Percentiles rank a stretch among this genome's conserved stretches.
Conservation (phyloP, 2,888 invertebrate species). For the Epinotia demarniana region DNA sequence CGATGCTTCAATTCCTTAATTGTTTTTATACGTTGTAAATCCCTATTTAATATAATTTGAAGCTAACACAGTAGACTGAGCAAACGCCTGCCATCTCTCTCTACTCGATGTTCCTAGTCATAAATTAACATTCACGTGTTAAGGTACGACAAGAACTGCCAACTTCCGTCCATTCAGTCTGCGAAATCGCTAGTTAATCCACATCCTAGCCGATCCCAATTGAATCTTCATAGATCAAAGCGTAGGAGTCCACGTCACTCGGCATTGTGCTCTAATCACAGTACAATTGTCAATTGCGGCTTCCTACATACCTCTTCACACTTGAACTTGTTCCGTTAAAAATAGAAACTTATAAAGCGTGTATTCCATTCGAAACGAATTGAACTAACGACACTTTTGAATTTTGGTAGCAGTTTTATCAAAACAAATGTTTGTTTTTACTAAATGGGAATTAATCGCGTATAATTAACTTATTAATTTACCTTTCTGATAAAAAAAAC, state of each 20-base stretch:
- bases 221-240: conserved; percentile 17
- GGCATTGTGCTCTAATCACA: conserved; percentile 16
- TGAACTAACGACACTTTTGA: too few relatives aligned
- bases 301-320: conserved; percentile 4
- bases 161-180: conserved; percentile 4
- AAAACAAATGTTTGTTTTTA: too few relatives aligned
- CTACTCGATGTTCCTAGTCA: not conserved
- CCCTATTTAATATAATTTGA: too few relatives aligned
- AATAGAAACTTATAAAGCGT: not conserved
- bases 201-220: conserved; percentile 10
- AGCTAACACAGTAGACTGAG: not conserved
- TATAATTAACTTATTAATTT: too few relatives aligned
- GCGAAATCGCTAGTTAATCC: not conserved
- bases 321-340: conserved; percentile 9
- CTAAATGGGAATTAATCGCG: too few relatives aligned
- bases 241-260: conserved; percentile 12
- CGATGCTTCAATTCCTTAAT: too few relatives aligned
- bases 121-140: conserved; percentile 2
- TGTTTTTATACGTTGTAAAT: too few relatives aligned
- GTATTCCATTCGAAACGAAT: too few relatives aligned
- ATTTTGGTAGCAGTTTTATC: too few relatives aligned
- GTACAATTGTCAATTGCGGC: conserved; percentile 9
- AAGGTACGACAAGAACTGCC: conserved; percentile 4
- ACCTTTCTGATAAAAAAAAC: too few relatives aligned
- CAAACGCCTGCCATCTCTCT: not conserved